These are phyloP conservation scores for Neoitamus cyanurus DNA, from an alignment of 2,888 invertebrate genomes.

Conservation along the genomic window DNA sequence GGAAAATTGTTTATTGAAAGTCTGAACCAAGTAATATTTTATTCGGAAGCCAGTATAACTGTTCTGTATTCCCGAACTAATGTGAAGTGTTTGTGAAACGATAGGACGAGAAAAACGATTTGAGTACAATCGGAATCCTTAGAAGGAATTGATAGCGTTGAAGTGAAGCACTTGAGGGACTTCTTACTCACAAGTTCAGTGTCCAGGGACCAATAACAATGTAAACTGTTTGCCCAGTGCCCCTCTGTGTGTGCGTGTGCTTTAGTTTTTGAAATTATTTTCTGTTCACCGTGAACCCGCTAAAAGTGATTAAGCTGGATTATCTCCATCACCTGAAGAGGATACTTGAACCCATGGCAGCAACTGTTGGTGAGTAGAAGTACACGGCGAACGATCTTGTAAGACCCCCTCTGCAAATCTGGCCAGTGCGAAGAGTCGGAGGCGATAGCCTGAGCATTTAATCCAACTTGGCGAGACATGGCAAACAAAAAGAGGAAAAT, in stretches of 20 bases:
- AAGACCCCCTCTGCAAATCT: too few relatives aligned
- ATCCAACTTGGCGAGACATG: background rate
- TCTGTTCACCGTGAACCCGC: background rate
- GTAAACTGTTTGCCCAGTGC: constrained; percentile 18
- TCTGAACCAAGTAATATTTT: background rate
- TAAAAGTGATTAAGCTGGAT: constrained; percentile 21
- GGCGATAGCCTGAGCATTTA: background rate
- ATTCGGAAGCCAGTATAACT: background rate
- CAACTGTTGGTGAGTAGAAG: constrained; percentile 50
- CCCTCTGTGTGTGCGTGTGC: background rate
- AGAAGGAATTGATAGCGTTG: background rate
- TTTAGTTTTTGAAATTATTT: constrained; percentile 19
- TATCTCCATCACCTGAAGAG: constrained; percentile 38
- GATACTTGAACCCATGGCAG: constrained; percentile 48
- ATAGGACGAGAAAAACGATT: background rate
- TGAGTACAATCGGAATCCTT: background rate
- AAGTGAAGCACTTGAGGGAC: background rate
- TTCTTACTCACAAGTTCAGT: background rate
- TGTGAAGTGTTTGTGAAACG: background rate
- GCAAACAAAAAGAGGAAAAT: background rate
- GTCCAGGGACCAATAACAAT: background rate
- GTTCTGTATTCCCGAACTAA: background rate
- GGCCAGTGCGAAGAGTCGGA: background rate
- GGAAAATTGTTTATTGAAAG: background rate
- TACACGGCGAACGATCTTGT: too few relatives aligned